Percentiles rank a stretch among this genome's conserved stretches.
Conservation (phyloP, 2,888 invertebrate species). For the Leptopilina myrica region DNA sequence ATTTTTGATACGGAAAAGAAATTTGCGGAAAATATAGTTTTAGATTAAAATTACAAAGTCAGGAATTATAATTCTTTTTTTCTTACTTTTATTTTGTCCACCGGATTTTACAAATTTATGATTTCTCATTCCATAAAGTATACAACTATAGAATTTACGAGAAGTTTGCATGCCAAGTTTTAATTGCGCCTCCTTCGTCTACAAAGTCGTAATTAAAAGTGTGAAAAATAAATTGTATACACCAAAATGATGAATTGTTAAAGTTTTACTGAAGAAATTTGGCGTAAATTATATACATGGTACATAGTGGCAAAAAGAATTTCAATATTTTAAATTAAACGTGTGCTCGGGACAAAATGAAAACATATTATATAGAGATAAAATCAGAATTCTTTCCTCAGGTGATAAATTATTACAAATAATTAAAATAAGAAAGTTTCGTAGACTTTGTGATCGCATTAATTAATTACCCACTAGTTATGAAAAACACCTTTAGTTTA, state of each 20-base stretch:
- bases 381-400: not conserved
- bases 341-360: not conserved
- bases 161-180: conserved; percentile 16
- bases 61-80: not conserved
- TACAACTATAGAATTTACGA: conserved; percentile 11
- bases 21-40: not conserved
- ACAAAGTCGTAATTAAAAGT: conserved; percentile 27
- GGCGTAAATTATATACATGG: not conserved
- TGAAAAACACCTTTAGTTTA: too few species aligned
- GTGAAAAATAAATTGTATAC: conserved; percentile 24
- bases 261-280: conserved; percentile 1
- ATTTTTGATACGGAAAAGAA: not conserved
- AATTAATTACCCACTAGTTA: too few species aligned
- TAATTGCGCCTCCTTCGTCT: conserved; percentile 16
- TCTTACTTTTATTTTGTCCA: too few species aligned
- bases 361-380: not conserved
- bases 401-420: too few species aligned
- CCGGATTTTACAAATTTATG: not conserved
- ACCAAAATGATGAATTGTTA: conserved; percentile 10
- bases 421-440: too few species aligned
- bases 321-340: not conserved
- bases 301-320: not conserved
- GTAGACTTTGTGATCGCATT: too few species aligned
- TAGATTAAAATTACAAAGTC: not conserved
- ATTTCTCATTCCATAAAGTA: not conserved